Evolutionary conservation across 2,113 vertebrate species (phyloP).

Genomic region (Pterocles burchelli): DNA sequence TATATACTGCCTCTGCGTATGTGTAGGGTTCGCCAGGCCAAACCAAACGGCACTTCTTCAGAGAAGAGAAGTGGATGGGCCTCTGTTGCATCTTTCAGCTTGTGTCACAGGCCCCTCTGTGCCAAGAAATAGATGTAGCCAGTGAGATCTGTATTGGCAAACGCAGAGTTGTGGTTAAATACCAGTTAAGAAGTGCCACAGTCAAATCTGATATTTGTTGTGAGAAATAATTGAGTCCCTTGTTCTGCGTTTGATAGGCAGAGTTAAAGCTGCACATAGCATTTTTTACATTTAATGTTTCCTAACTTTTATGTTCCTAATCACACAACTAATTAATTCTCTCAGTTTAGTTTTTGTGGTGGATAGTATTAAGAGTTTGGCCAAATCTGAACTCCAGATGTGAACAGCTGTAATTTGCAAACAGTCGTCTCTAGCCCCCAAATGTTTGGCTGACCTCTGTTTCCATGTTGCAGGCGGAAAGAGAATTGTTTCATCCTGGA

Average conservation of each 20-base stretch:
- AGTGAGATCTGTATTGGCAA: not conserved
- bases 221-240: not conserved
- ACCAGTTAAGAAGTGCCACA: not conserved
- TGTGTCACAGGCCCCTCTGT: accelerated
- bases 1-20: not conserved
- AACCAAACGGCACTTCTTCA: not conserved
- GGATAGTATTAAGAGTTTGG: not conserved
- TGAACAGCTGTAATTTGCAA: constrained; percentile 36
- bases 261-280: not conserved
- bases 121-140: not conserved
- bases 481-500: constrained; percentile 36
- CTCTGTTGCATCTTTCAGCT: not conserved
- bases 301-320: not conserved
- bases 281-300: not conserved
- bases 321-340: not conserved
- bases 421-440: constrained; percentile 8
- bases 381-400: constrained; percentile 44
- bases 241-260: not conserved
- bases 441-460: constrained; percentile 47
- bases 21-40: not conserved
- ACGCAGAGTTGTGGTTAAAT: not conserved
- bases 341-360: constrained; percentile 26
- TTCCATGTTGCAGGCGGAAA: constrained; percentile 20
- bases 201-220: not conserved
- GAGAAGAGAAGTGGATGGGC: not conserved